phyloP scores from a whole-genome alignment of 2,888 invertebrate species.

The Scaptomyza caliginosa region DNA sequence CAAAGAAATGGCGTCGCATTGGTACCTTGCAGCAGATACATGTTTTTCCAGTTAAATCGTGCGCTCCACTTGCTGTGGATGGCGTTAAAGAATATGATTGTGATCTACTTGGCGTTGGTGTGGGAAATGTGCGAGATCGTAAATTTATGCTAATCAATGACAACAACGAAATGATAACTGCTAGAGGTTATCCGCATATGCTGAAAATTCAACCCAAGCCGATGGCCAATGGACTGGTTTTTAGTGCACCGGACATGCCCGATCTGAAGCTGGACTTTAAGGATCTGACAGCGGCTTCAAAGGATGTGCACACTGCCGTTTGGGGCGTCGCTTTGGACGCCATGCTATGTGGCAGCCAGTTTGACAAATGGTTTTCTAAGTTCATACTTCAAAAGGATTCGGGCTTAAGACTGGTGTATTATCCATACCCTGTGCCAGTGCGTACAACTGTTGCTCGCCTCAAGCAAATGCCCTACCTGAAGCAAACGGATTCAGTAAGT shows the following conservation, averaged over 20 bases:
- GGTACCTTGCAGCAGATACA: conserved; percentile 74
- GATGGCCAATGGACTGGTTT: conserved; percentile 84
- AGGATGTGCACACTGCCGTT: conserved; percentile 84
- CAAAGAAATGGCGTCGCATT: conserved; percentile 80
- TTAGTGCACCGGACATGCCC: conserved; percentile 86
- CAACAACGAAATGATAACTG: conserved; percentile 77
- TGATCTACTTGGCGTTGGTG: conserved; percentile 75
- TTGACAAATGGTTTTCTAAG: conserved; percentile 89
- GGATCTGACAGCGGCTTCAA: conserved; percentile 69
- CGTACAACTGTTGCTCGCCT: conserved; percentile 67
- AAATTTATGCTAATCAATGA: conserved; percentile 80
- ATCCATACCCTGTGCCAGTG: conserved; percentile 85
- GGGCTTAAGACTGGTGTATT: conserved; percentile 87
- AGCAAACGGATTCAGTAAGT: conserved; percentile 71
- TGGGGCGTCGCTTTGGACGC: conserved; percentile 87
- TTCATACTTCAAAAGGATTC: conserved; percentile 83
- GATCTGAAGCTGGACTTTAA: conserved; percentile 84
- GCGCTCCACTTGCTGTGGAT: conserved; percentile 63
- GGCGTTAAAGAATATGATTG: conserved; percentile 62
- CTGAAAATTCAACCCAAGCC: conserved; percentile 64
- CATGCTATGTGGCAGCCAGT: conserved; percentile 89
- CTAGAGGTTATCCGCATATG: conserved; percentile 80
- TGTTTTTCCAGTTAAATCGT: conserved; percentile 81
- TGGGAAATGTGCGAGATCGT: conserved; percentile 74
- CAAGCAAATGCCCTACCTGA: conserved; percentile 69